Base-by-base conservation (phyloP, 2,797 vertebrate species). In the Spinus pinus region DNA sequence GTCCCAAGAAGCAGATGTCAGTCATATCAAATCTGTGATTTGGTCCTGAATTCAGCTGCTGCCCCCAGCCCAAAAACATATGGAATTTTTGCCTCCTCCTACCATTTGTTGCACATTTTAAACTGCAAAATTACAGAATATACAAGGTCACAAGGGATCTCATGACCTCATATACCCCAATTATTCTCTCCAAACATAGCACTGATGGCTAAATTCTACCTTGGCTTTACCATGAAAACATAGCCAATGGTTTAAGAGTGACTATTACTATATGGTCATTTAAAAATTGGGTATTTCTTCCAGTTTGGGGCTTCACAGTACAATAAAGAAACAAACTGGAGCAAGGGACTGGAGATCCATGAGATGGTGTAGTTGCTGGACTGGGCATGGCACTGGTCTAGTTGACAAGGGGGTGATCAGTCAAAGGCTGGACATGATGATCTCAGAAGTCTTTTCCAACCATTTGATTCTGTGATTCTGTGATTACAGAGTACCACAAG, bases 221-320 rank as follows among this genome's bases (percentile, higher is more conserved):
- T 65, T 5, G 3, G 5, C 4, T 74, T 89, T 70, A 50, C 8
- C 46, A 28, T 15, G 35, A 82, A 69, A 77, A 3, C 30, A 41
- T 2, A 60, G 9, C 6, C 31, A 75, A 19, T 11, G 61, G 2
- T 31, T 80, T 61, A 77, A 80, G 75, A 54, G 6, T 42, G 2
- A 51, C 44, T 53, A 20, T 54, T 74, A 31, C 6, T 13, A 35
- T 70, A 39, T 25, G 12, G 2, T 25, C 39, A 11, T 11, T 67
- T 24, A 8, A 28, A 80, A 70, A 57, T 7, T 10, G 28, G 24
- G 3, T 22, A 33, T 58, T 71, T 37, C n/a, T 75, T 83, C 7
- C n/a, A 58, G 4, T n/a, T 18, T 78, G 9, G 7, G 18, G 3
- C 4, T 54, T 3, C 3, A 6, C 1, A 13, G 18, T 28, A 39